Evolutionary conservation across 1,140 invertebrate genomes (phyloP).

Genomic region (Aricia agestis): DNA sequence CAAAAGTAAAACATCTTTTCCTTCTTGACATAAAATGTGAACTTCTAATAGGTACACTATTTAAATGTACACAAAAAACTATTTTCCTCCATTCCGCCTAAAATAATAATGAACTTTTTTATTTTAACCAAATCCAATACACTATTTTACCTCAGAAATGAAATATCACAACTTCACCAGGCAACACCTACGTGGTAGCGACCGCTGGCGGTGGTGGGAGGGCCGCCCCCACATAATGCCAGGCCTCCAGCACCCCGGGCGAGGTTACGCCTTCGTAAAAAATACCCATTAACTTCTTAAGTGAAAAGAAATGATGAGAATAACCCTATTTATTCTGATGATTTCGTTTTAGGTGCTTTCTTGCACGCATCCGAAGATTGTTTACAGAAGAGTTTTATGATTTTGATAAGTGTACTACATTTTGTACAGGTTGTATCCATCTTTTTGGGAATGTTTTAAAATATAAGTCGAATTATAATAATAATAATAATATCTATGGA

Average conservation of each 20-base stretch:
- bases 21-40: too few species aligned
- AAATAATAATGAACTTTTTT: too few species aligned
- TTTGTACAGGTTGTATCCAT: too few species aligned
- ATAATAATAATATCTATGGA: too few species aligned
- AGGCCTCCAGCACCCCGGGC: constrained; percentile 29
- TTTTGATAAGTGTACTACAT: too few species aligned
- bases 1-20: too few species aligned
- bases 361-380: too few species aligned
- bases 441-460: too few species aligned
- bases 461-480: too few species aligned
- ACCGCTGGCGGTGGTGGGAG: constrained; percentile 41
- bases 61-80: background rate
- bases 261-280: constrained; percentile 33
- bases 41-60: too few species aligned
- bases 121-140: background rate
- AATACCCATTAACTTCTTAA: constrained; percentile 9
- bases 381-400: too few species aligned
- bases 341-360: background rate
- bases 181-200: constrained; percentile 26
- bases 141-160: background rate
- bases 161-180: constrained; percentile 5
- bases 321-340: constrained; percentile 1
- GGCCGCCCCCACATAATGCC: constrained; percentile 31
- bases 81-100: background rate
- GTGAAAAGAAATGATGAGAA: constrained; percentile 2